A percentile compares a stretch with the other conserved stretches of the same genome.
Evolutionary conservation across 2,888 invertebrate genomes (phyloP).

Genomic region (Dicycla oo): DNA sequence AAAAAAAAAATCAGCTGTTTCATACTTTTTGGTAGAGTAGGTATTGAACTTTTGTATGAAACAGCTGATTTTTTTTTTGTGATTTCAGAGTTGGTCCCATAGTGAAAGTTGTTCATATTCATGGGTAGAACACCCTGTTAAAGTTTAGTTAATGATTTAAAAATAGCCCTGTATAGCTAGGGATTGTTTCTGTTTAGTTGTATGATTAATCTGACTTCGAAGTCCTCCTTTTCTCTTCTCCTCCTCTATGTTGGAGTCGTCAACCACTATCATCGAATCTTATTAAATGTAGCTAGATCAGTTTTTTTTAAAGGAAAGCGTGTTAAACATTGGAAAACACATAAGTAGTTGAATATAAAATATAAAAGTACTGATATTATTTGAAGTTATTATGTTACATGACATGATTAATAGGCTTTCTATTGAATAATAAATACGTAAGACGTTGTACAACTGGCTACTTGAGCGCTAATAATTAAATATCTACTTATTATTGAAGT

Average conservation of each 20-base stretch:
- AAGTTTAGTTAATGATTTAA: too few relatives aligned
- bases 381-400: background rate
- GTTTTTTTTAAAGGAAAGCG: background rate
- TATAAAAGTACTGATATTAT: background rate
- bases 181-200: background rate
- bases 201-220: background rate
- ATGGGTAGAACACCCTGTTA: too few relatives aligned
- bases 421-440: conserved; percentile 7
- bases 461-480: background rate
- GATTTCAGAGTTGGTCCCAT: too few relatives aligned
- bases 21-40: too few relatives aligned
- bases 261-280: background rate
- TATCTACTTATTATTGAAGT: conserved; percentile 6
- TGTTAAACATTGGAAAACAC: conserved; percentile 9
- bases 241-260: background rate
- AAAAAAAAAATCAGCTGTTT: too few relatives aligned
- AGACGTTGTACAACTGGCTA: conserved; percentile 1
- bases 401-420: background rate
- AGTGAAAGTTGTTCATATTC: too few relatives aligned
- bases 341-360: too few relatives aligned
- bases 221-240: background rate
- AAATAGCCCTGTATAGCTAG: background rate
- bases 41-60: too few relatives aligned
- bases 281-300: background rate
- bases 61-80: too few relatives aligned